phyloP scores from a whole-genome alignment of 1,140 invertebrate genomes.

The Drosophila cardini region DNA sequence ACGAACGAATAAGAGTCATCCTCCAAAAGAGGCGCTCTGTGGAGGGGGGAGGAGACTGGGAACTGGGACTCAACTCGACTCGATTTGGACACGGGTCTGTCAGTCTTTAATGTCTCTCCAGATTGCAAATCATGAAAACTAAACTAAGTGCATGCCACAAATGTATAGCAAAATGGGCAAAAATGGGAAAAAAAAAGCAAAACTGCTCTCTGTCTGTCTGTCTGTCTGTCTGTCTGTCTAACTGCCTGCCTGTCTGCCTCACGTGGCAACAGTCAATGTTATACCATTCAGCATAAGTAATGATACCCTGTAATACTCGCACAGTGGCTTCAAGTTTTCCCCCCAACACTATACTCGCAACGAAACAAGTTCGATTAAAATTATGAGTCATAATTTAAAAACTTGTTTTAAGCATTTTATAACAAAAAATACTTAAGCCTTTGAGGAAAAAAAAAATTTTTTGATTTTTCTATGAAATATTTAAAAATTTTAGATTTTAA shows the following conservation, averaged over 20 bases:
- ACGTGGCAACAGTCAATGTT: conserved; percentile 25
- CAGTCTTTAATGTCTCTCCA: not conserved
- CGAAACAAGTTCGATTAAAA: not conserved
- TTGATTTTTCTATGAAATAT: too few relatives aligned
- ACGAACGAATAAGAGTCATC: conserved; percentile 19
- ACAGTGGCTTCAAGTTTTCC: not conserved
- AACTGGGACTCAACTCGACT: too few relatives aligned
- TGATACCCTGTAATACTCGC: not conserved
- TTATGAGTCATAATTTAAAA: too few relatives aligned
- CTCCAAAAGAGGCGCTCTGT: not conserved
- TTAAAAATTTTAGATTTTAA: too few relatives aligned
- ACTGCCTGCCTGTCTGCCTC: not conserved
- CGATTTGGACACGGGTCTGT: too few relatives aligned
- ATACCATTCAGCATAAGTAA: not conserved
- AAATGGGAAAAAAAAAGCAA: conserved; percentile 5
- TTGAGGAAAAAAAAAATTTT: too few relatives aligned
- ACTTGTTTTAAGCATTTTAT: too few relatives aligned
- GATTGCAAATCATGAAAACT: conserved; percentile 34
- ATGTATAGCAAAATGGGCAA: conserved; percentile 1
- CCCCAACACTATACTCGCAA: not conserved
- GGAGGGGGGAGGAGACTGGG: not conserved
- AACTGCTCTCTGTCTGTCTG: not conserved
- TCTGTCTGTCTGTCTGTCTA: too few relatives aligned
- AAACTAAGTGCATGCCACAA: conserved; percentile 27
- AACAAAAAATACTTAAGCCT: too few relatives aligned